Percentiles rank a stretch among this genome's conserved stretches.
These are phyloP conservation scores for Alviniconcha strummeri DNA, from an alignment of 2,888 invertebrate genomes.

Conservation along the genomic window DNA sequence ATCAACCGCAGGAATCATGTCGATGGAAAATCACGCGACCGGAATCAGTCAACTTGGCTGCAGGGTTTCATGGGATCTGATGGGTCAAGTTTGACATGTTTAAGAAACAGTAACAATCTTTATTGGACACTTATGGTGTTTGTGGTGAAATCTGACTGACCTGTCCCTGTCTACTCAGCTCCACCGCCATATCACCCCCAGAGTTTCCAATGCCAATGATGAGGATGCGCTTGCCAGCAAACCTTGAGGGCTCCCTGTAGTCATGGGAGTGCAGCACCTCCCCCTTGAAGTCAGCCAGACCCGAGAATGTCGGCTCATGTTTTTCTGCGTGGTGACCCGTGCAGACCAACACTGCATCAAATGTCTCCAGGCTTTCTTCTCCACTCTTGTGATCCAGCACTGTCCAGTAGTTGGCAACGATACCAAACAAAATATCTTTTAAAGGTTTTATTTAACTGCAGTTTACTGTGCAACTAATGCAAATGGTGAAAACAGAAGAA, in stretches of 20 bases:
- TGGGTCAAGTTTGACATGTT: too few relatives aligned
- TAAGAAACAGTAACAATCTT: too few relatives aligned
- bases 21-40: too few relatives aligned
- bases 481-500: too few relatives aligned
- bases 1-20: too few relatives aligned
- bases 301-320: slow-evolving; percentile 56
- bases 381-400: slow-evolving; percentile 58
- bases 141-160: slow-evolving; percentile 1
- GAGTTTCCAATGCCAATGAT: slow-evolving; percentile 76
- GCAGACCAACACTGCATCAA: slow-evolving; percentile 67
- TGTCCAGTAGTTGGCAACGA: background rate
- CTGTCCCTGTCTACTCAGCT: slow-evolving; percentile 61
- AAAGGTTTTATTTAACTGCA: too few relatives aligned
- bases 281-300: slow-evolving; percentile 55
- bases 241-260: slow-evolving; percentile 58
- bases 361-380: slow-evolving; percentile 47
- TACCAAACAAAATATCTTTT: too few relatives aligned
- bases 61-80: too few relatives aligned
- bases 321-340: slow-evolving; percentile 65
- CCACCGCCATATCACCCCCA: slow-evolving; percentile 74
- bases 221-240: slow-evolving; percentile 71
- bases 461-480: too few relatives aligned
- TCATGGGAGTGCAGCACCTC: slow-evolving; percentile 64
- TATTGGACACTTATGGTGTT: too few relatives aligned
- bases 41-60: too few relatives aligned